A percentile compares a stretch with the other conserved stretches of the same genome.
These are phyloP conservation scores for Microctenopoma steveboyesi DNA, from an alignment of 2,797 vertebrate species.

Conservation along the genomic window DNA sequence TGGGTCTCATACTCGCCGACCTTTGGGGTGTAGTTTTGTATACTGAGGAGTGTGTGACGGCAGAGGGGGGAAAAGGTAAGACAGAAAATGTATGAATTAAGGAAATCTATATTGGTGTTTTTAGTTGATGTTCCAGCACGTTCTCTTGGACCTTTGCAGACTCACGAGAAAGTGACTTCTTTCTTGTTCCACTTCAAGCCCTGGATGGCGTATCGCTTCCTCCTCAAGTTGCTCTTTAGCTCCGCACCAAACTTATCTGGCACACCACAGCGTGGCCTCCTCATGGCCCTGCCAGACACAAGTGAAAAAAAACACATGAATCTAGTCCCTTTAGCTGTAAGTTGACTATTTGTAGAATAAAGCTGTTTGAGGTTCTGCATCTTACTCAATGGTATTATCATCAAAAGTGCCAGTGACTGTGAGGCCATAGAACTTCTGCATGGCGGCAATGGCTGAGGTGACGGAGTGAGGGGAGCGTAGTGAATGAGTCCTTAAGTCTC, in stretches of 20 bases:
- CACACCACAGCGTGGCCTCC: constrained; percentile 90
- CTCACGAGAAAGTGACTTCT: constrained; percentile 91
- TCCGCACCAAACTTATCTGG: constrained; percentile 94
- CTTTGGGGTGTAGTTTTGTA: constrained; percentile 96
- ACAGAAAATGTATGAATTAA: not conserved
- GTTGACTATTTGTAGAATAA: not conserved
- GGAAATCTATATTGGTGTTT: too few species aligned
- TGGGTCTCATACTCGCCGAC: constrained; percentile 90
- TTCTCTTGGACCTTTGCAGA: constrained; percentile 7
- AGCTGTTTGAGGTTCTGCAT: constrained; percentile 26
- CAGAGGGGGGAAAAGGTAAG: not conserved
- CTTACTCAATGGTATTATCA: constrained; percentile 84
- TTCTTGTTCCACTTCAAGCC: constrained; percentile 91
- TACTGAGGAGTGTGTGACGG: constrained; percentile 75
- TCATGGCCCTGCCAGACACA: constrained; percentile 87
- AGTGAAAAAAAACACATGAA: not conserved
- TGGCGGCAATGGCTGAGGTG: constrained; percentile 86
- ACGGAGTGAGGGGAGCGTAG: constrained; percentile 89
- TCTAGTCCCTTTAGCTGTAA: not conserved
- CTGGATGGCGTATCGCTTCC: constrained; percentile 91
- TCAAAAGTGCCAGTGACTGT: constrained; percentile 86
- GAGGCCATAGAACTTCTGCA: constrained; percentile 94
- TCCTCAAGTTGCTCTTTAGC: constrained; percentile 92
- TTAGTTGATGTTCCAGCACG: not conserved
- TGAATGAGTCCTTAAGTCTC: constrained; percentile 90